Conservation (phyloP, 23 tunicate species). For the Corella eumyota region DNA sequence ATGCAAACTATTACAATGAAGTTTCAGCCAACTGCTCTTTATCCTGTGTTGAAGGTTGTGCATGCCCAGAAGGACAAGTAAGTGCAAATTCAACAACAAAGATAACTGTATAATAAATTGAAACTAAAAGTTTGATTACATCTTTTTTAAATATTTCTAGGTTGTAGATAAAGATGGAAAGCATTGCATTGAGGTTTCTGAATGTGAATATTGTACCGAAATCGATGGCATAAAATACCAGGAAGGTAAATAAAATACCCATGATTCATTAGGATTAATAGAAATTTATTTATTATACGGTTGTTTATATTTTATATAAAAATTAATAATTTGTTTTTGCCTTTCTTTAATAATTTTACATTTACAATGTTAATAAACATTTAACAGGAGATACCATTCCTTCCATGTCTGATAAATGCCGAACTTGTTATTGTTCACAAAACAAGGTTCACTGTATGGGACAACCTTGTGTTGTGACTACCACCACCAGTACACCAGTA, state of each 20-base stretch:
- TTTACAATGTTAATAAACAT: too few relatives aligned
- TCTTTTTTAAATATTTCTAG: neutral
- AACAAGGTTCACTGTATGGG: constrained; percentile 14
- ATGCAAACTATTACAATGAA: constrained; percentile 8
- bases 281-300: too few relatives aligned
- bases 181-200: constrained; percentile 3
- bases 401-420: constrained; percentile 16
- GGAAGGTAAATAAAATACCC: constrained; percentile 13
- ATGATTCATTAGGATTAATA: too few relatives aligned
- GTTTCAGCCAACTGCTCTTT: constrained; percentile 14
- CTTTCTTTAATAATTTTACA: too few relatives aligned
- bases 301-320: too few relatives aligned
- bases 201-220: constrained; percentile 14
- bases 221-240: constrained; percentile 13
- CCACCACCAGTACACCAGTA: constrained; percentile 1
- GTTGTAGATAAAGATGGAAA: constrained; percentile 5
- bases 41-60: constrained; percentile 33
- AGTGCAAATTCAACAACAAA: too few relatives aligned
- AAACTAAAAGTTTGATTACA: too few relatives aligned
- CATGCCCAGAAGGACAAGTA: constrained; percentile 19
- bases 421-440: constrained; percentile 16
- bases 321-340: too few relatives aligned
- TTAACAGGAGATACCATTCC: constrained; percentile 9
- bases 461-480: constrained; percentile 5
- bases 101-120: too few relatives aligned